Base-by-base conservation (phyloP, 2,797 vertebrate species). In the Sebastes oblongus region DNA sequence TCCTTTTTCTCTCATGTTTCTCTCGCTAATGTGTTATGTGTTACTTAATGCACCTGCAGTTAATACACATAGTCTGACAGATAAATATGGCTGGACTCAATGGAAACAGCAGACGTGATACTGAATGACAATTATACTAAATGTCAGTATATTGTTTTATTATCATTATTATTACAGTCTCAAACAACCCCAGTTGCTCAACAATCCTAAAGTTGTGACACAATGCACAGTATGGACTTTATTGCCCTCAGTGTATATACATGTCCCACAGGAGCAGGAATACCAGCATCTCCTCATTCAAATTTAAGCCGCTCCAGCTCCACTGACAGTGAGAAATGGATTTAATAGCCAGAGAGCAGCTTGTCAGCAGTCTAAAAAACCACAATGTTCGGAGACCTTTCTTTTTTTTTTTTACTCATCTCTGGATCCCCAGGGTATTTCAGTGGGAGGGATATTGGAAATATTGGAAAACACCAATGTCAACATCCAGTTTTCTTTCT, bases 301-400 rank as follows among this genome's bases (percentile, higher is more conserved):
- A 91, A 94, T 93, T 65, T 85, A 85, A 92, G 87, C 84, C 65
- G 82, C 81, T 88, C 77, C 75, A 67, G 85, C 91, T 83, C 66
- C 83, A 87, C 85, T 94, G 94, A 96, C 94, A 94, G 91, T 94
- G 94, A 95, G 91, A 91, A 94, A 95, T 95, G 92, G 91, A 93
- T 96, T 93, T 94, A 95, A 94, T 95, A 95, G 92, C 88, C 88
- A 80, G 78, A 91, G 91, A 95, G 94, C 89, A 90, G 92, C 92
- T 90, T 94, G 95, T 96, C 95, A 95, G 94, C 93, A 94, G 64
- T 93, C 92, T 93, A 83, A 92, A 92, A 91, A 91, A 84, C 66
- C 88, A 90, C 86, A 84, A 79, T 84, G 89, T 93, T 88, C 70
- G 76, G 75, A 86, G 84, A 78, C 27, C 16, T 50, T 14, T 52